phyloP scores from a whole-genome alignment of 1,140 invertebrate species.

The Eufriesea mexicana region DNA sequence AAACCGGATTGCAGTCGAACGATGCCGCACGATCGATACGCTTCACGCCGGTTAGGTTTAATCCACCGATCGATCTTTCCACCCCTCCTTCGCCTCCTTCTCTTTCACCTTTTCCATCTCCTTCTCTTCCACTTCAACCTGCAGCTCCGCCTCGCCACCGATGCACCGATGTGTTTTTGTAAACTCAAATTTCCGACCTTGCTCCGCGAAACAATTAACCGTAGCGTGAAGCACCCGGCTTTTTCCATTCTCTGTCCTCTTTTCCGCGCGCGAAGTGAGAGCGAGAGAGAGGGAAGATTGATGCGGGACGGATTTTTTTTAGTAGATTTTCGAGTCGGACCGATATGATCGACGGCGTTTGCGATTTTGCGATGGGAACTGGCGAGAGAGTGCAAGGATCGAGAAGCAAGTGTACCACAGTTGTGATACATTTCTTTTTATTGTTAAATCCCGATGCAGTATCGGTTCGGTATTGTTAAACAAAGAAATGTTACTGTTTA shows the following conservation, averaged over 20 bases:
- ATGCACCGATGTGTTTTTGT: slow-evolving; percentile 24
- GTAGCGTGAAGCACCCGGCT: slow-evolving; percentile 20
- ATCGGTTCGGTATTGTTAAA: too few relatives aligned
- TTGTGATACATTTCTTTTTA: background rate
- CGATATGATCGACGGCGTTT: background rate
- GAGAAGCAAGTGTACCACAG: background rate
- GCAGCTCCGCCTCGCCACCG: background rate
- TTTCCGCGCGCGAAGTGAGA: background rate
- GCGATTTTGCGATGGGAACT: background rate
- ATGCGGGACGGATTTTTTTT: background rate
- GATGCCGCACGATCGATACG: slow-evolving; percentile 64
- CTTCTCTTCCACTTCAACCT: too few relatives aligned
- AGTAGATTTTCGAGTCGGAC: background rate
- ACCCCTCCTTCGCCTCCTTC: too few relatives aligned
- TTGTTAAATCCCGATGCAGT: background rate
- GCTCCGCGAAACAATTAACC: slow-evolving; percentile 44
- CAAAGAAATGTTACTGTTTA: too few relatives aligned
- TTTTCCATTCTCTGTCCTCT: background rate
- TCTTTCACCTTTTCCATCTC: background rate
- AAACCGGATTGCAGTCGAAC: slow-evolving; percentile 63
- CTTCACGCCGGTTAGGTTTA: slow-evolving; percentile 61
- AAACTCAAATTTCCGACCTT: slow-evolving; percentile 29
- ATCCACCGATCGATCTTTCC: slow-evolving; percentile 51
- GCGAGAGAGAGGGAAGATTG: too few relatives aligned
- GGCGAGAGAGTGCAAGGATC: background rate